Evolutionary conservation across 2,797 vertebrate genomes (phyloP), one percentile per base, ranked within the genome.

Genomic region (Lates japonicus): DNA sequence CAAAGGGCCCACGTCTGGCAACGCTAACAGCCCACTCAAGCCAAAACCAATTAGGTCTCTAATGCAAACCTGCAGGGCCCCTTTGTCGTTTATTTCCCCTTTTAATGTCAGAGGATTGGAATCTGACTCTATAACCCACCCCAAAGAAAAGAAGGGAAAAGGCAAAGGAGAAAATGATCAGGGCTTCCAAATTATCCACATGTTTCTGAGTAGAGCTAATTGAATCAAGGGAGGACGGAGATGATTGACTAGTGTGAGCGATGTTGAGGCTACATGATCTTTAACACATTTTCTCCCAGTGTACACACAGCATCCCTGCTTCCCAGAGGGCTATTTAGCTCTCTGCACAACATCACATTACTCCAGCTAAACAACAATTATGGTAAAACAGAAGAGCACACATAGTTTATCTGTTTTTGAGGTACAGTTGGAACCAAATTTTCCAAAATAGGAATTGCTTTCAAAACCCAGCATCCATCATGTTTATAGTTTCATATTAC

Each of bases 21-120:
- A 81, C 59, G 61, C 87, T 83, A 89, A 79, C 90, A 79, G 90
- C 76, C 61, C 80, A 76, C 85, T 92, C 91, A 88, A 93, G 95
- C 95, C 95, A 96, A 95, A 95, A 95, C 88, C 94, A 95, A 95
- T 96, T 96, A 95, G 93, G 88, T 72, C 78, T 87, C 90, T 95
- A 95, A 95, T 95, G 91, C 89, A 94, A 95, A 95, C 93, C 95
- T 95, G 93, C 94, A 94, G 93, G 92, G 90, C 94, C 90, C 88
- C 89, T 94, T 95, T 95, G 94, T 95, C 90, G 84, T 93, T 95
- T 89, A 92, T 95, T 95, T 94, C 94, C 91, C 88, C 87, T 92
- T 94, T 94, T 93, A 93, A 95, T 95, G 94, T 94, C 93, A 95
- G 94, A 88, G 93, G 89, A 94, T 95, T 93, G 94, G 93, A 95